These are phyloP conservation scores for Ostrea denselamellosa DNA, from an alignment of 1,140 invertebrate species.

Conservation along the genomic window DNA sequence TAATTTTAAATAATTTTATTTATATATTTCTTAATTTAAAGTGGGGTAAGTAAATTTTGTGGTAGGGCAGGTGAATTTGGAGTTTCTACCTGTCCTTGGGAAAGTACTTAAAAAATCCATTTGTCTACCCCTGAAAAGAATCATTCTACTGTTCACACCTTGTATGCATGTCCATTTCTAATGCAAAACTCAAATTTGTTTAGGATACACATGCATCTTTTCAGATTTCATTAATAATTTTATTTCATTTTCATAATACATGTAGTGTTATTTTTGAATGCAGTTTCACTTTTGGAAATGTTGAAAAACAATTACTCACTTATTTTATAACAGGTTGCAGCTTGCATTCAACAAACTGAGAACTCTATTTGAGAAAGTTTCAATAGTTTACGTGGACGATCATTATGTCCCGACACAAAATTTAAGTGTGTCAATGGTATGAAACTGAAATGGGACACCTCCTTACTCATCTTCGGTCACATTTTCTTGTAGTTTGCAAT, in stretches of 20 bases:
- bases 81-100: too few species aligned
- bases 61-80: too few species aligned
- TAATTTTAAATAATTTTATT: too few species aligned
- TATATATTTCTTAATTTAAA: too few species aligned
- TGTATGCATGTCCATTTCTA: too few species aligned
- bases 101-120: too few species aligned
- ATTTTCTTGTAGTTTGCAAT: neutral
- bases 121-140: too few species aligned
- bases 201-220: too few species aligned
- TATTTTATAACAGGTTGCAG: conserved; percentile 29
- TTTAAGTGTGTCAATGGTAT: conserved; percentile 1
- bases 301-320: conserved; percentile 1
- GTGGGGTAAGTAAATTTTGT: too few species aligned
- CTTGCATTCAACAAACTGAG: conserved; percentile 4
- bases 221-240: neutral
- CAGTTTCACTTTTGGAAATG: neutral
- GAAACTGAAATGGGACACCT: neutral
- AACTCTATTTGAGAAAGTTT: conserved; percentile 18
- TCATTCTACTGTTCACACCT: too few species aligned
- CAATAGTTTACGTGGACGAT: neutral
- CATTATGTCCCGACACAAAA: neutral
- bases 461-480: neutral
- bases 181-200: too few species aligned
- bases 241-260: neutral
- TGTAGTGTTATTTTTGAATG: neutral